phyloP scores from a whole-genome alignment of 2,888 invertebrate species.

The Archips xylosteana region DNA sequence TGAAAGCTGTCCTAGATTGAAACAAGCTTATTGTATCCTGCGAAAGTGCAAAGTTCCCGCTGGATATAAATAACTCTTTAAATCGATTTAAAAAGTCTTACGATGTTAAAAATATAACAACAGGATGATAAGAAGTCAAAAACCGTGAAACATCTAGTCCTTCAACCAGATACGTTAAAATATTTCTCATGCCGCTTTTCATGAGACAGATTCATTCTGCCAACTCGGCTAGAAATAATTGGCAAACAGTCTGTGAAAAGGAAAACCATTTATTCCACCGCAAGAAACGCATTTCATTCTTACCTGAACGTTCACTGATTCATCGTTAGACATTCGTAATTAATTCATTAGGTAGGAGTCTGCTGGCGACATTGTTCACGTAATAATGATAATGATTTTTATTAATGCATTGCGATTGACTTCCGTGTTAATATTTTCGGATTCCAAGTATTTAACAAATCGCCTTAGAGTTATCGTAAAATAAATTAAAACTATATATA shows the following conservation, averaged over 20 bases:
- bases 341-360: conserved; percentile 11
- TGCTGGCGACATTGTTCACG: not conserved
- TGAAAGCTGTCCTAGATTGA: no score
- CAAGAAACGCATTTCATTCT: conserved; percentile 28
- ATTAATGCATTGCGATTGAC: not conserved
- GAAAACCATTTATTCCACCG: conserved; percentile 26
- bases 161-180: not conserved
- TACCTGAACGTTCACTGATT: conserved; percentile 19
- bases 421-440: not conserved
- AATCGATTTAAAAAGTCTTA: no score
- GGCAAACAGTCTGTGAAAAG: conserved; percentile 39
- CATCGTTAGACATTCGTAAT: conserved; percentile 20
- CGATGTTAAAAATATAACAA: no score
- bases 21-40: no score
- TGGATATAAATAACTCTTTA: no score
- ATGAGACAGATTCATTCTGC: conserved; percentile 17
- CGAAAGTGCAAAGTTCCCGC: no score
- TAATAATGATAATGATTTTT: conserved; percentile 4
- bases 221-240: conserved; percentile 36
- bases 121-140: not conserved
- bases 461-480: no score
- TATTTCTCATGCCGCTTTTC: conserved; percentile 2
- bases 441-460: no score
- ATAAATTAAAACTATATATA: no score
- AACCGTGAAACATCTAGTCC: not conserved